These are phyloP conservation scores for Pectinophora gossypiella DNA, from an alignment of 1,140 invertebrate species.

Conservation along the genomic window DNA sequence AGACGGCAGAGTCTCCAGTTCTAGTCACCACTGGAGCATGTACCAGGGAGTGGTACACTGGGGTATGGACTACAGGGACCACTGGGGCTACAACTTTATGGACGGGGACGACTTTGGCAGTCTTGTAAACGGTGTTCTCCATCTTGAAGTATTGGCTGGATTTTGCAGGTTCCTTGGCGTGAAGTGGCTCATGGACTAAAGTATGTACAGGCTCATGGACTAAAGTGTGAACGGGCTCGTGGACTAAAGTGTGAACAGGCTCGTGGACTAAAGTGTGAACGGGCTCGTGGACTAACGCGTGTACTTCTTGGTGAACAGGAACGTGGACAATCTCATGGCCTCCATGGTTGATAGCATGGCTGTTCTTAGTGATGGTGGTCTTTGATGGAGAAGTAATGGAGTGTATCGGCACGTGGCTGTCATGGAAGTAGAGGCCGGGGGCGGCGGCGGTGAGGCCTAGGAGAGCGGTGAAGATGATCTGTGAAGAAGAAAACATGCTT, in stretches of 20 bases:
- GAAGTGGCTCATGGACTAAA: not conserved
- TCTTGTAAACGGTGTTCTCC: not conserved
- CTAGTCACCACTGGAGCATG: slow-evolving; percentile 32
- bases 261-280: slow-evolving; percentile 24
- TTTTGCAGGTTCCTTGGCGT: slow-evolving; percentile 8
- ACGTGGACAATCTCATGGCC: slow-evolving; percentile 44
- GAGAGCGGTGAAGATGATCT: slow-evolving; percentile 63
- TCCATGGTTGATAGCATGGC: slow-evolving; percentile 53
- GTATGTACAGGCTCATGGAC: slow-evolving; percentile 14
- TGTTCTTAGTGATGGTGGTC: slow-evolving; percentile 49
- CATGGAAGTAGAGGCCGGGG: slow-evolving; percentile 45
- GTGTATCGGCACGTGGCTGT: slow-evolving; percentile 43
- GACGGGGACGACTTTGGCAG: not conserved
- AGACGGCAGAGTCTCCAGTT: slow-evolving; percentile 35
- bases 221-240: slow-evolving; percentile 12
- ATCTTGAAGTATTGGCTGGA: not conserved
- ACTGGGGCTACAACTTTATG: slow-evolving; percentile 15
- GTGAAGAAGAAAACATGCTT: slow-evolving; percentile 17
- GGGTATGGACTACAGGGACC: slow-evolving; percentile 31
- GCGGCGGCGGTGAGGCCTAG: slow-evolving; percentile 65
- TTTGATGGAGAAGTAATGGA: slow-evolving; percentile 33
- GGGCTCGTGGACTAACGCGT: too few relatives aligned
- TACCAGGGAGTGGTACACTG: slow-evolving; percentile 30
- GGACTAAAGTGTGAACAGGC: slow-evolving; percentile 24
- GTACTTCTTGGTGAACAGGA: slow-evolving; percentile 15